Conservation (phyloP, 2,113 vertebrate genomes). For the Synchiropus splendidus region DNA sequence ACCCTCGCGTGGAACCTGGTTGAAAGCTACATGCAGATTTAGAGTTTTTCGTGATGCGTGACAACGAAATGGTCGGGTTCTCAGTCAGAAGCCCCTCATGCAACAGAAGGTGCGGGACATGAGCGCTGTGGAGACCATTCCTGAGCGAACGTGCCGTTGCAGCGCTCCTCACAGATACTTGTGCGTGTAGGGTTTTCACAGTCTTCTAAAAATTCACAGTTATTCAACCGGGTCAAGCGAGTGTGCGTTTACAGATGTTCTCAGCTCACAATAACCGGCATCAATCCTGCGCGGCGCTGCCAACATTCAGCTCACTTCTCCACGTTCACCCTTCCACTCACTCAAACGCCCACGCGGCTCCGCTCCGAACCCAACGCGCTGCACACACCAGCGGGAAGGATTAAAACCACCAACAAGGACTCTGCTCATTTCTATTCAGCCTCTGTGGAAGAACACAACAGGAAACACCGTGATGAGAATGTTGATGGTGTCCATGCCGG, state of each 20-base stretch:
- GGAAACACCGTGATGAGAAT: too few species aligned
- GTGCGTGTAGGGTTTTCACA: too few species aligned
- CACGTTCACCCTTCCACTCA: conserved; percentile 48
- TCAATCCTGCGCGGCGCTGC: conserved; percentile 22
- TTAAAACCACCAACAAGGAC: conserved; percentile 32
- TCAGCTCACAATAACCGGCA: conserved; percentile 17
- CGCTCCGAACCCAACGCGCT: conserved; percentile 46
- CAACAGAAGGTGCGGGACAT: too few species aligned
- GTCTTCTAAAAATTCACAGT: background rate
- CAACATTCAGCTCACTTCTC: conserved; percentile 34
- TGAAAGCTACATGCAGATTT: too few species aligned
- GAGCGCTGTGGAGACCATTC: too few species aligned
- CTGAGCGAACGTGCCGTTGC: too few species aligned
- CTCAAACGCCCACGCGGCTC: conserved; percentile 51
- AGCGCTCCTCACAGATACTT: too few species aligned
- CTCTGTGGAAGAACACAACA: conserved; percentile 2
- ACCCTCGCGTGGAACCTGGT: too few species aligned
- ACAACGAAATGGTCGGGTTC: too few species aligned
- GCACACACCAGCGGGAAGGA: conserved; percentile 28
- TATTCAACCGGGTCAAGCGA: conserved; percentile 2
- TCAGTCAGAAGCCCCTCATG: too few species aligned
- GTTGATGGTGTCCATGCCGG: too few species aligned
- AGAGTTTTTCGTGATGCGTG: too few species aligned
- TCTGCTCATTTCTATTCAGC: conserved; percentile 30
- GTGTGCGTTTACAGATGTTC: conserved; percentile 10